A percentile compares a stretch with the other conserved stretches of the same genome.
Conservation (phyloP, 2,888 invertebrate species). For the Rutpela maculata region DNA sequence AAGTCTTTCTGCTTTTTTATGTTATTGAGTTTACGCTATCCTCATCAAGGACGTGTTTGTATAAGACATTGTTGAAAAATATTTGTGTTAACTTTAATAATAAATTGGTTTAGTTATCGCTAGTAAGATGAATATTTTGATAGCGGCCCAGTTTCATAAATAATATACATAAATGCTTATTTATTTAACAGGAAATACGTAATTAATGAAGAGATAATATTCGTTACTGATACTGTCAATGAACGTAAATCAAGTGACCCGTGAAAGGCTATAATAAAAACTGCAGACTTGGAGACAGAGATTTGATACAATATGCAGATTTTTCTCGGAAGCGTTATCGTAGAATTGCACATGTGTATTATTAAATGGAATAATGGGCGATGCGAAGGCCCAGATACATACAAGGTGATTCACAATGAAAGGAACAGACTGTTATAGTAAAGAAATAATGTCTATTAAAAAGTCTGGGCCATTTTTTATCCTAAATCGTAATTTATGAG, state of each 20-base stretch:
- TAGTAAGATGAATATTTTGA: neutral
- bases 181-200: slow-evolving; percentile 18
- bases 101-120: neutral
- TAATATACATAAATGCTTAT: neutral
- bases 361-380: neutral
- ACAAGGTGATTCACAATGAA: too few species aligned
- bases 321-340: slow-evolving; percentile 9
- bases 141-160: neutral
- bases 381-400: too few species aligned
- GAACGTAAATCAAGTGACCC: slow-evolving; percentile 32
- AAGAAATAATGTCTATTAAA: too few species aligned
- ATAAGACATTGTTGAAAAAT: neutral
- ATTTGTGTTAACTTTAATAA: neutral
- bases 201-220: slow-evolving; percentile 5
- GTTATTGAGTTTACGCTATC: too few species aligned
- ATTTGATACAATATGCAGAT: slow-evolving; percentile 1
- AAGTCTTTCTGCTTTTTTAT: too few species aligned
- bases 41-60: too few species aligned
- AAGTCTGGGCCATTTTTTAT: too few species aligned
- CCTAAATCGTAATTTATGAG: too few species aligned
- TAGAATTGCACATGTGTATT: neutral
- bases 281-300: slow-evolving; percentile 3
- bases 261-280: slow-evolving; percentile 24
- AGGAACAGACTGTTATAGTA: too few species aligned
- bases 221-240: slow-evolving; percentile 17